Base-by-base conservation (phyloP, 1,140 invertebrate genomes). In the Drosophila tani region DNA sequence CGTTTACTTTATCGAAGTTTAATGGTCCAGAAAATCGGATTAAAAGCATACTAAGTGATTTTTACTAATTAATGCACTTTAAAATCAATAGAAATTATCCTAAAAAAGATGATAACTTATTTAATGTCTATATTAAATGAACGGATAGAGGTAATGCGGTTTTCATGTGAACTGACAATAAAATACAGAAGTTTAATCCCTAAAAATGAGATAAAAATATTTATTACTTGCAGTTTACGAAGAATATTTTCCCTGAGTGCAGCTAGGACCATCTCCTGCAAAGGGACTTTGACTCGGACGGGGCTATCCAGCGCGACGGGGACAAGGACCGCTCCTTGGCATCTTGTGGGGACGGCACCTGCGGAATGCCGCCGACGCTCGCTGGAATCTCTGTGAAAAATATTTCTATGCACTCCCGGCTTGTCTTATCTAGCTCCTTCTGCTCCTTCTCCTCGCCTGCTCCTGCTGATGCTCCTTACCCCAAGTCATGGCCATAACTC, bases 331-430 rank as follows among this genome's bases (percentile, higher is more conserved):
- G 24, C 46, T 53, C 38, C 38, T 38, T 79, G 60, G 65, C 75
- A 65, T 69, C 67, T 70, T 77, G 65, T 56, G 66, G 55, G 50
- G 70, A 74, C 75, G 84, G 85, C 85, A 88, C 85, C 84, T 88
- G 81, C 85, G 84, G 84, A 88, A 88, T 88, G 85, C 85, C 67
- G 53, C 70, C 69, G 45, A 70, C 69, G 84, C 47, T 81, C 74
- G 49, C 67, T 75, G 84, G 84, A 84, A 88, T 88, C 84, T 84
- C 67, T 79, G 53, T 83, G 68, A 81, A 90, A 84, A 90, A 90
- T 84, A 90, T 88, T 90, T 90, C 85, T 81, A 84, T 70, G 67
- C 67, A 70, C 67, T 70, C 40, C 63, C 45, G 14, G 35, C 49
- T 66, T 38, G 67, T 70, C 64, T 70, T 70, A 56, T 68, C 67